These are phyloP conservation scores for Porites evermanni DNA, from an alignment of 92 coral and sea anemone species.

Conservation along the genomic window DNA sequence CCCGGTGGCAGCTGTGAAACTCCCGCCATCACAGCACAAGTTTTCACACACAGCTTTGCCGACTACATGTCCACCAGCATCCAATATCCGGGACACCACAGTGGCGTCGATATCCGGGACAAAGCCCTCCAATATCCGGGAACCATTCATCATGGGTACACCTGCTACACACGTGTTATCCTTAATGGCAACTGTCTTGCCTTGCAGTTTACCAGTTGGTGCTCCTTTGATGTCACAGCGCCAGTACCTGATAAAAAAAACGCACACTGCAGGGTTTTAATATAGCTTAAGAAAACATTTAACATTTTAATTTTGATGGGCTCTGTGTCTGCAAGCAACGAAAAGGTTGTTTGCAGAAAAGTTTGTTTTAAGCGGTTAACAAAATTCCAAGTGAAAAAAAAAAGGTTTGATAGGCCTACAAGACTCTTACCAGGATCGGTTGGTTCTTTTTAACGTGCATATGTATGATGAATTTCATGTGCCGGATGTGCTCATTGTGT, in stretches of 20 bases:
- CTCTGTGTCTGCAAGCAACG: too few relatives aligned
- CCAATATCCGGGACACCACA: slow-evolving; percentile 62
- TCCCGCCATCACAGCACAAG: slow-evolving; percentile 45
- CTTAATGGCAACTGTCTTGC: slow-evolving; percentile 53
- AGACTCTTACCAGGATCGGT: too few relatives aligned
- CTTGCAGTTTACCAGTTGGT: slow-evolving; percentile 59
- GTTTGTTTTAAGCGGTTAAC: too few relatives aligned
- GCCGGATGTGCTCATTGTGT: too few relatives aligned
- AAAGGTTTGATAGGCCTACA: too few relatives aligned
- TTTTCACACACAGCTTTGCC: slow-evolving; percentile 65
- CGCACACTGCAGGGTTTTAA: neutral
- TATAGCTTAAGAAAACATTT: too few relatives aligned
- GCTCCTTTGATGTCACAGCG: slow-evolving; percentile 62
- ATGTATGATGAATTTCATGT: too few relatives aligned
- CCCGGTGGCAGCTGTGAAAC: slow-evolving; percentile 50
- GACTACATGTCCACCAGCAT: slow-evolving; percentile 52
- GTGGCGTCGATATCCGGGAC: slow-evolving; percentile 66
- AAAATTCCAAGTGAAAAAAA: too few relatives aligned
- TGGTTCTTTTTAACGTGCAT: too few relatives aligned
- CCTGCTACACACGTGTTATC: slow-evolving; percentile 67
- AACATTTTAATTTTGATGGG: too few relatives aligned
- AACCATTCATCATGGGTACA: slow-evolving; percentile 79
- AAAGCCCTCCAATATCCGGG: slow-evolving; percentile 61
- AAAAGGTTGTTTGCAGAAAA: too few relatives aligned
- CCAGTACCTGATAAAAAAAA: slow-evolving; percentile 54